A percentile compares a stretch with the other conserved stretches of the same genome.
phyloP scores from a whole-genome alignment of 64 coral and sea anemone species.

The Cladopsammia gracilis region DNA sequence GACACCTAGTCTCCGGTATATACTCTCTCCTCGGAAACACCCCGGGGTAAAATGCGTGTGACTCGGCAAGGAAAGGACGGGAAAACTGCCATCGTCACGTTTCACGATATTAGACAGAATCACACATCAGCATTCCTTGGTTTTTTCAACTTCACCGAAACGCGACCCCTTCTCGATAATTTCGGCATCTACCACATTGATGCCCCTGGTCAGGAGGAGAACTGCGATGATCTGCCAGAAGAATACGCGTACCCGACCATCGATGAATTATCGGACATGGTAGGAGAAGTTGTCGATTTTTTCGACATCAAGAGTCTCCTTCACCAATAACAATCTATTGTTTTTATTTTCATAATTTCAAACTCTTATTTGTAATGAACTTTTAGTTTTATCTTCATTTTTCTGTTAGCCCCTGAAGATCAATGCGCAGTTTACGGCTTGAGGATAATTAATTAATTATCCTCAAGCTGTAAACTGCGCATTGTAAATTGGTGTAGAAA shows the following conservation, averaged over 20 bases:
- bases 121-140: conserved; percentile 97
- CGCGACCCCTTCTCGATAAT: conserved; percentile 77
- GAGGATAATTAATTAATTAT: too few relatives aligned
- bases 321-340: too few relatives aligned
- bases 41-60: conserved; percentile 84
- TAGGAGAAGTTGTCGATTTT: conserved; percentile 83
- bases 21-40: conserved; percentile 66
- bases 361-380: too few relatives aligned
- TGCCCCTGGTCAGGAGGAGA: conserved; percentile 92
- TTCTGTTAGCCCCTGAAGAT: too few relatives aligned
- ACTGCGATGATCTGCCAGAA: conserved; percentile 61
- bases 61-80: conserved; percentile 84
- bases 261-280: conserved; percentile 90
- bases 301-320: conserved; percentile 80
- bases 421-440: too few relatives aligned
- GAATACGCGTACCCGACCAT: conserved; percentile 77
- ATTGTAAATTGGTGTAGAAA: too few relatives aligned
- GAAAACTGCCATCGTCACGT: conserved; percentile 92
- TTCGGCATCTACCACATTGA: conserved; percentile 97
- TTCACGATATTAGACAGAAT: conserved; percentile 99
- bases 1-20: too few relatives aligned
- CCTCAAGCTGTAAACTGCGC: too few relatives aligned
- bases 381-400: too few relatives aligned
- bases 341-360: too few relatives aligned
- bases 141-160: conserved; percentile 94